Evolutionary conservation across 2,888 invertebrate genomes (phyloP).

Genomic region (Cremastobaeus sp.): DNA sequence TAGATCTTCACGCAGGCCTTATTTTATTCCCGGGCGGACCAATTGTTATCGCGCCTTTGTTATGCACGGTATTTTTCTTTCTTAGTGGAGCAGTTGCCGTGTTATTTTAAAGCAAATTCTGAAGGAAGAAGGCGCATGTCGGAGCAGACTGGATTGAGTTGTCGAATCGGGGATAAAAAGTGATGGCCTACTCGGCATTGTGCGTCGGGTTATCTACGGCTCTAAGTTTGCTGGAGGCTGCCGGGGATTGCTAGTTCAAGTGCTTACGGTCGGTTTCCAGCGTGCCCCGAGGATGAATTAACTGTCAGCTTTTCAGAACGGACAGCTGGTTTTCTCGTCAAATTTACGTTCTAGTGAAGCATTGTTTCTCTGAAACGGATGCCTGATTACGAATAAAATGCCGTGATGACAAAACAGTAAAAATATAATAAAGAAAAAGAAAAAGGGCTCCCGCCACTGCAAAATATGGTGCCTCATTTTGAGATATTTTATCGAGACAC

Average conservation of each 20-base stretch:
- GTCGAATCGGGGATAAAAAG: conserved; percentile 29
- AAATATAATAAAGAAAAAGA: no score
- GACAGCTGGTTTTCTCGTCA: not conserved
- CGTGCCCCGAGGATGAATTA: not conserved
- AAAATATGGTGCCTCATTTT: no score
- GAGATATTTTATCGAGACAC: no score
- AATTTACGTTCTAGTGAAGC: not conserved
- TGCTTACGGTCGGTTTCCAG: not conserved
- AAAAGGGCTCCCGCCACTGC: no score
- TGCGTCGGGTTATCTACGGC: conserved; percentile 22
- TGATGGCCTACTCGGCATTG: conserved; percentile 26
- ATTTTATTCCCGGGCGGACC: no score
- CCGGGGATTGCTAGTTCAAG: conserved; percentile 8
- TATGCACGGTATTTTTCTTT: no score
- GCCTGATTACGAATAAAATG: no score
- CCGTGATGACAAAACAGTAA: no score
- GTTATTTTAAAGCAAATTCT: conserved; percentile 41
- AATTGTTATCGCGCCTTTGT: no score
- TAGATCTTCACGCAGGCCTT: no score
- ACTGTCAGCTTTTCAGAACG: not conserved
- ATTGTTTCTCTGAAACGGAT: no score
- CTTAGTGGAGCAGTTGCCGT: conserved; percentile 15
- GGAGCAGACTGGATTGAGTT: conserved; percentile 28
- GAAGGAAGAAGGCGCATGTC: conserved; percentile 19
- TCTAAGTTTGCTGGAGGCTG: conserved; percentile 10